These are phyloP conservation scores for Amblyornis subalaris DNA, from an alignment of 2,113 vertebrate genomes.

Conservation along the genomic window DNA sequence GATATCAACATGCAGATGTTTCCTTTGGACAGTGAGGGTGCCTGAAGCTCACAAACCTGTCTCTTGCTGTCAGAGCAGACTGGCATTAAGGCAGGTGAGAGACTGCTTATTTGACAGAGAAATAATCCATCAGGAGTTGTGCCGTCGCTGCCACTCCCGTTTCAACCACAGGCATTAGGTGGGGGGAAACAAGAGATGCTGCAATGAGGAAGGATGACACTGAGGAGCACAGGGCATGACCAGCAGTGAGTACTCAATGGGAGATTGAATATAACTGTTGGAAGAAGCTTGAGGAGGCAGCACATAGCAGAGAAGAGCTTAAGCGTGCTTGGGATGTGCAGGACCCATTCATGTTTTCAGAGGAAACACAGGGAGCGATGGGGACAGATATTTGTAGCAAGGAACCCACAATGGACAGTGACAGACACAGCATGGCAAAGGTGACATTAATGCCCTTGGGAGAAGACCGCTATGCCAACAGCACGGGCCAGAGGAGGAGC, in stretches of 20 bases:
- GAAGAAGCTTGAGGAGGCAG: not conserved
- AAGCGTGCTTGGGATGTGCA: not conserved
- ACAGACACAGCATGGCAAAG: not conserved
- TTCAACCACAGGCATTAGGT: not conserved
- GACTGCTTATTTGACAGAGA: not conserved
- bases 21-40: not conserved
- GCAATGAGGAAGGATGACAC: not conserved
- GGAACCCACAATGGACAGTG: not conserved
- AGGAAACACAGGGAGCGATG: not conserved
- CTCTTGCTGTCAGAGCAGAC: not conserved
- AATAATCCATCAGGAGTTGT: not conserved
- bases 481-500: not conserved
- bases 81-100: not conserved
- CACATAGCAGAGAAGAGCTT: not conserved
- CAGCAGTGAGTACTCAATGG: accelerated
- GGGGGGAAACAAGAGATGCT: not conserved
- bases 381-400: not conserved
- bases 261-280: not conserved
- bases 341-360: not conserved
- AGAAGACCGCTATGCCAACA: not conserved
- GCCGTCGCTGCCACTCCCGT: not conserved
- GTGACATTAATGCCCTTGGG: not conserved
- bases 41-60: not conserved
- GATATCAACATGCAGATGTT: not conserved
- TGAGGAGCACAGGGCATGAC: not conserved